A percentile compares a stretch with the other conserved stretches of the same genome.
Conservation (phyloP, 2,113 vertebrate genomes). For the Bujurquina vittata region DNA sequence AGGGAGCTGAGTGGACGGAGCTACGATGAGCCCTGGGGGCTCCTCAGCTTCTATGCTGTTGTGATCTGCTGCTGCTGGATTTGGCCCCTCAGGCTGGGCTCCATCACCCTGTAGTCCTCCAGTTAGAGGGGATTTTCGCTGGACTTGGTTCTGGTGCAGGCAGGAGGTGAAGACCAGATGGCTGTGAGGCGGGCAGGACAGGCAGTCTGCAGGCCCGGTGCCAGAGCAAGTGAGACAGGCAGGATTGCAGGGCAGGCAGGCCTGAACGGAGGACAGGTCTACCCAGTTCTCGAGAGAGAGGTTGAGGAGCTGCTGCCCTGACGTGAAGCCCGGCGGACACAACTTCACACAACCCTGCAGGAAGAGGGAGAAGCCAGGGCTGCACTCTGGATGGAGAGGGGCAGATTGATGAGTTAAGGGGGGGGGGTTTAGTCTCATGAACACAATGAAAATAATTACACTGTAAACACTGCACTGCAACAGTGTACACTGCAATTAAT, state of each 20-base stretch:
- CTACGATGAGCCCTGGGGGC: slow-evolving; percentile 20
- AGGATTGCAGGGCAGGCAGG: slow-evolving; percentile 89
- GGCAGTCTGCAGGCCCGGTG: slow-evolving; percentile 84
- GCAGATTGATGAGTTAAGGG: neutral
- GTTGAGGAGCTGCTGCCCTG: slow-evolving; percentile 82
- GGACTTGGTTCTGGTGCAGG: slow-evolving; percentile 91
- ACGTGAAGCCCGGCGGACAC: slow-evolving; percentile 87
- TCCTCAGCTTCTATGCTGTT: slow-evolving; percentile 9
- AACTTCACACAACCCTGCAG: slow-evolving; percentile 92
- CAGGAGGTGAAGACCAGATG: slow-evolving; percentile 87
- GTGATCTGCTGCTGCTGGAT: slow-evolving; percentile 24
- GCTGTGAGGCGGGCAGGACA: slow-evolving; percentile 90
- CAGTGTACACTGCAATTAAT: too few species aligned
- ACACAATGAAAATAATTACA: neutral
- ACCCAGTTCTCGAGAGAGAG: slow-evolving; percentile 88
- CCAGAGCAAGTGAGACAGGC: slow-evolving; percentile 90
- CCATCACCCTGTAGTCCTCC: slow-evolving; percentile 21
- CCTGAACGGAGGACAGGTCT: slow-evolving; percentile 86
- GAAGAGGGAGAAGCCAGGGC: slow-evolving; percentile 92
- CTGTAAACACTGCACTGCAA: too few species aligned
- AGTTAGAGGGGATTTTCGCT: slow-evolving; percentile 84
- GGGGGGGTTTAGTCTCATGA: neutral
- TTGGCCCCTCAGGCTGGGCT: slow-evolving; percentile 1
- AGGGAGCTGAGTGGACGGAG: slow-evolving; percentile 78
- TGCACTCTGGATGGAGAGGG: slow-evolving; percentile 83